A percentile compares a stretch with the other conserved stretches of the same genome.
Evolutionary conservation across 2,888 invertebrate genomes (phyloP).

Genomic region (Drosophila kanekoi): DNA sequence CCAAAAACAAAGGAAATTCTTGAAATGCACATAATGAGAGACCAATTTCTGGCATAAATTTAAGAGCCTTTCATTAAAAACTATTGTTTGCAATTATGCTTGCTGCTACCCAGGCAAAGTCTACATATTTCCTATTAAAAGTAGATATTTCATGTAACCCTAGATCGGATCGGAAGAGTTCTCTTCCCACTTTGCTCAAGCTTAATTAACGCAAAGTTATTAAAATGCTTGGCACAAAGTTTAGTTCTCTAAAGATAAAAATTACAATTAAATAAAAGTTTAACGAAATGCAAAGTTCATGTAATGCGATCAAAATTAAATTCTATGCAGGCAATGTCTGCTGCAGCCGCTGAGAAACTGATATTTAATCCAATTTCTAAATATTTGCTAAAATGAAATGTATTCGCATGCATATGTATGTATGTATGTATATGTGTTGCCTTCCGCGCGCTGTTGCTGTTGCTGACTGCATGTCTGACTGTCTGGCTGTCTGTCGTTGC

Average conservation of each 20-base stretch:
- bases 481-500: constrained; percentile 44
- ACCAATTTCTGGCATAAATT: constrained; percentile 17
- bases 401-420: constrained; percentile 19
- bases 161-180: too few species aligned
- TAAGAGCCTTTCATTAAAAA: constrained; percentile 15
- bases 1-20: constrained; percentile 34
- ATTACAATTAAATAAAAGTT: background rate
- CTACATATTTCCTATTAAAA: too few species aligned
- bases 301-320: constrained; percentile 39
- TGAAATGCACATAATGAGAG: constrained; percentile 48
- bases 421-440: constrained; percentile 3
- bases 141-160: too few species aligned
- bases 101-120: too few species aligned
- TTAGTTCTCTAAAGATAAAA: too few species aligned
- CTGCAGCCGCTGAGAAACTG: constrained; percentile 14
- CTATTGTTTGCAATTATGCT: background rate
- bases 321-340: constrained; percentile 24
- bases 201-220: too few species aligned
- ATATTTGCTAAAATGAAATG: constrained; percentile 58
- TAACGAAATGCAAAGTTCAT: background rate
- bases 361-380: constrained; percentile 58
- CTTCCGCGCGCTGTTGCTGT: constrained; percentile 5
- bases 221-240: too few species aligned
- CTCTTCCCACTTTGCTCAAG: too few species aligned
- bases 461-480: constrained; percentile 16